These are phyloP conservation scores for Pterois miles DNA, from an alignment of 2,797 vertebrate genomes.

Conservation along the genomic window DNA sequence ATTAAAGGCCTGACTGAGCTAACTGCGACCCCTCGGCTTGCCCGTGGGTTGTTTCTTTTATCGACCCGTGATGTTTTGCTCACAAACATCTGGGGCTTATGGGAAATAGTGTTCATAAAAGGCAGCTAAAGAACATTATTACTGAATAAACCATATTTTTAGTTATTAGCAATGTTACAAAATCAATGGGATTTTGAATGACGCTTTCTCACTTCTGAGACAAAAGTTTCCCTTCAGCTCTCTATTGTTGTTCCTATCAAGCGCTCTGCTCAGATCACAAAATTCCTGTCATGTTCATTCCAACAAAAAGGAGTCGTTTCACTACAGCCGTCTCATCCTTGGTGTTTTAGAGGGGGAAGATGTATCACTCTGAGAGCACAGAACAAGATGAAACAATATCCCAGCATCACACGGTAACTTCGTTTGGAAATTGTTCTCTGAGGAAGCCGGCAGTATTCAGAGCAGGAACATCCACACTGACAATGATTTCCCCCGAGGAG, in stretches of 20 bases:
- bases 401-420: slow-evolving; percentile 34
- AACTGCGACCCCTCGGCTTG: not conserved
- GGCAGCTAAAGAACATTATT: not conserved
- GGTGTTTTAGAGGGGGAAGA: slow-evolving; percentile 21
- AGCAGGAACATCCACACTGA: slow-evolving; percentile 32
- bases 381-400: slow-evolving; percentile 50
- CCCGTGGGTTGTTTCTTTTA: not conserved
- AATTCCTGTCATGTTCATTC: not conserved
- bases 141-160: not conserved
- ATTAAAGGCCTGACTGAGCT: not conserved
- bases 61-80: not conserved
- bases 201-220: not conserved
- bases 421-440: slow-evolving; percentile 29
- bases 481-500: slow-evolving; percentile 59
- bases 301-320: not conserved
- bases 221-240: not conserved
- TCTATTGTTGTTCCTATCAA: not conserved
- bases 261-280: not conserved
- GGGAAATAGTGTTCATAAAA: not conserved
- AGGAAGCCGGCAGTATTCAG: slow-evolving; percentile 24
- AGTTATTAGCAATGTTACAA: not conserved
- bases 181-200: not conserved
- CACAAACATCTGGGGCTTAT: not conserved
- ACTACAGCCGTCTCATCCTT: not conserved
- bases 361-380: slow-evolving; percentile 16